Percentiles rank a stretch among this genome's conserved stretches.
These are phyloP conservation scores for Candidula unifasciata DNA, from an alignment of 2,888 invertebrate genomes.

Conservation along the genomic window DNA sequence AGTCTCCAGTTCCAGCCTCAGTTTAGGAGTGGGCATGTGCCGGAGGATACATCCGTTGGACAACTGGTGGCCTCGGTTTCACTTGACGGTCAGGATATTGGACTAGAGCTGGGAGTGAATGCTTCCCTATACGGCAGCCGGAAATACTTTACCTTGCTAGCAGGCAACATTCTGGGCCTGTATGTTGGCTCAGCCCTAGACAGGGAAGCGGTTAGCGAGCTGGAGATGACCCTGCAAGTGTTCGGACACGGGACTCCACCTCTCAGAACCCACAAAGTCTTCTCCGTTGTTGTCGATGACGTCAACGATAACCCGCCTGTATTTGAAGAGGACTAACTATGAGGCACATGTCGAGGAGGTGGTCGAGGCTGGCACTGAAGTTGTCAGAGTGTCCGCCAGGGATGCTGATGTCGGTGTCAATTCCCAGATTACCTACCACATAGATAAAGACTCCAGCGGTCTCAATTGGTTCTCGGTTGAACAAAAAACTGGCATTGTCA, in stretches of 20 bases:
- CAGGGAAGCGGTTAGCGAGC: slow-evolving; percentile 91
- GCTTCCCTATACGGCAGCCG: slow-evolving; percentile 93
- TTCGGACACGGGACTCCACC: slow-evolving; percentile 96
- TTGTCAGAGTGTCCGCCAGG: slow-evolving; percentile 79
- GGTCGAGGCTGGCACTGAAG: slow-evolving; percentile 92
- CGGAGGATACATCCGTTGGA: slow-evolving; percentile 93
- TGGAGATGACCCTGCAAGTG: slow-evolving; percentile 92
- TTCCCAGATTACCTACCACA: slow-evolving; percentile 83
- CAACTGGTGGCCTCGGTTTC: slow-evolving; percentile 96
- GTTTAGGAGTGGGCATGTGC: slow-evolving; percentile 88
- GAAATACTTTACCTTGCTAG: slow-evolving; percentile 91
- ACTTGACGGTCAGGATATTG: slow-evolving; percentile 93
- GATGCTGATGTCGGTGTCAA: slow-evolving; percentile 92
- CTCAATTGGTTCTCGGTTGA: slow-evolving; percentile 95
- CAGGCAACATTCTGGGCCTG: slow-evolving; percentile 92
- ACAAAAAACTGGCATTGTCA: slow-evolving; percentile 91
- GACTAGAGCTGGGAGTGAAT: slow-evolving; percentile 82
- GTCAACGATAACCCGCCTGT: slow-evolving; percentile 97
- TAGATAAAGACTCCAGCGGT: slow-evolving; percentile 84
- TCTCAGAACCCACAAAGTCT: slow-evolving; percentile 91
- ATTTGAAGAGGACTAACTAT: slow-evolving; percentile 90
- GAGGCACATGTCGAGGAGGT: slow-evolving; percentile 94
- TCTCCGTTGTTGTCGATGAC: slow-evolving; percentile 93
- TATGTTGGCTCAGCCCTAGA: slow-evolving; percentile 90
- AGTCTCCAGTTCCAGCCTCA: slow-evolving; percentile 95